Evolutionary conservation across 2,113 vertebrate species (phyloP).

Genomic region (Cryptomyrus ogoouensis): DNA sequence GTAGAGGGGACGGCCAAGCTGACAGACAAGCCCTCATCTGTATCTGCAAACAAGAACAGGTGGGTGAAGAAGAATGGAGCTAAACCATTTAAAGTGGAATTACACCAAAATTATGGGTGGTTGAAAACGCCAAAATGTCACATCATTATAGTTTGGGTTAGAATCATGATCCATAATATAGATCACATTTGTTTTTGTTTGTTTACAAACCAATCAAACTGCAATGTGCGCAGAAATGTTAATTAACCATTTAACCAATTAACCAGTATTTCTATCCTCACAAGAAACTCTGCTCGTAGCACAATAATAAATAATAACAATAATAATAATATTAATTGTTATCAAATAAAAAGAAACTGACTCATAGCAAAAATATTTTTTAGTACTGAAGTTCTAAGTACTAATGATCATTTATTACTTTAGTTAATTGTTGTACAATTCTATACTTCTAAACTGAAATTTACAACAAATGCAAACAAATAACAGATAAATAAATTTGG

Average conservation of each 20-base stretch:
- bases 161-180: background rate
- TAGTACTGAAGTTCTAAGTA: background rate
- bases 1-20: constrained; percentile 57
- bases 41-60: constrained; percentile 22
- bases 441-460: background rate
- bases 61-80: background rate
- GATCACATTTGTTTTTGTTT: background rate
- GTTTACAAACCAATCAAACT: background rate
- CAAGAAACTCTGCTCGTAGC: background rate
- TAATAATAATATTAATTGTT: background rate
- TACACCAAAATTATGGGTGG: background rate
- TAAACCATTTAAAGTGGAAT: background rate
- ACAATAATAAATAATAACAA: background rate
- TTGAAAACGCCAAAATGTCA: background rate
- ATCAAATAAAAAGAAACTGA: background rate
- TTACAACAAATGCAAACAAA: background rate
- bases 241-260: background rate
- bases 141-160: background rate
- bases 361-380: background rate
- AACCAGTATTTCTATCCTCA: background rate
- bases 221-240: background rate
- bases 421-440: background rate
- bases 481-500: background rate
- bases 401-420: background rate
- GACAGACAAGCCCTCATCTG: constrained; percentile 30